Evolutionary conservation across 2,797 vertebrate genomes (phyloP).

Genomic region (Malacoraja senta): DNA sequence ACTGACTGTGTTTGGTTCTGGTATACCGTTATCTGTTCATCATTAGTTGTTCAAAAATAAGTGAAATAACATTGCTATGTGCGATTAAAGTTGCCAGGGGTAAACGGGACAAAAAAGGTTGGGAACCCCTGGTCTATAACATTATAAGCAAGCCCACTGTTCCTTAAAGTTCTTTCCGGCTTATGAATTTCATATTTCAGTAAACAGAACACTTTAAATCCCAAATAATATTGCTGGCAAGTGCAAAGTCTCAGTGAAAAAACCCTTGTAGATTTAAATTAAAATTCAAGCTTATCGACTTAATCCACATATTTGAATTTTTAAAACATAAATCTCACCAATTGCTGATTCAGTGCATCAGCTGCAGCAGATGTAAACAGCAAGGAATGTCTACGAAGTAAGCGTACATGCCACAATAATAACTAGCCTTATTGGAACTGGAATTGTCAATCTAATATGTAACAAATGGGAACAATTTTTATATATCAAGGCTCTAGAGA

Average conservation of each 20-base stretch:
- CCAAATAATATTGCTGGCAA: neutral
- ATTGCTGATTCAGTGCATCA: neutral
- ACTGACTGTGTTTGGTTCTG: no score
- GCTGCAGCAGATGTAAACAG: neutral
- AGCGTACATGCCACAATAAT: neutral
- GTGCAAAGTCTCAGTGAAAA: neutral
- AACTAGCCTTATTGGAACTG: neutral
- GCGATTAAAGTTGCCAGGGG: no score
- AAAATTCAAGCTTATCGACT: neutral
- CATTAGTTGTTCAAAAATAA: no score
- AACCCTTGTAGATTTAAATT: neutral
- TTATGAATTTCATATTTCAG: neutral
- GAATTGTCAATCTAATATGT: neutral
- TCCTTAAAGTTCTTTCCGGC: neutral
- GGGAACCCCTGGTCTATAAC: neutral
- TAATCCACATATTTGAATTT: neutral
- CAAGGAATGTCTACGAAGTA: neutral
- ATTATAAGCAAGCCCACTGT: neutral
- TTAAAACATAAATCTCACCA: conserved; percentile 8
- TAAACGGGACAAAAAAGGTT: no score
- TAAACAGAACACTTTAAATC: neutral
- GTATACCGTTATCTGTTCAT: no score
- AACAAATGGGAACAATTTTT: neutral
- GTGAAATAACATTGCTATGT: no score
- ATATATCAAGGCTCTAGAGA: neutral